Evolutionary conservation across 2,797 vertebrate species (phyloP), one percentile per base, ranked within the genome.

Genomic region (Brachymystax lenok): DNA sequence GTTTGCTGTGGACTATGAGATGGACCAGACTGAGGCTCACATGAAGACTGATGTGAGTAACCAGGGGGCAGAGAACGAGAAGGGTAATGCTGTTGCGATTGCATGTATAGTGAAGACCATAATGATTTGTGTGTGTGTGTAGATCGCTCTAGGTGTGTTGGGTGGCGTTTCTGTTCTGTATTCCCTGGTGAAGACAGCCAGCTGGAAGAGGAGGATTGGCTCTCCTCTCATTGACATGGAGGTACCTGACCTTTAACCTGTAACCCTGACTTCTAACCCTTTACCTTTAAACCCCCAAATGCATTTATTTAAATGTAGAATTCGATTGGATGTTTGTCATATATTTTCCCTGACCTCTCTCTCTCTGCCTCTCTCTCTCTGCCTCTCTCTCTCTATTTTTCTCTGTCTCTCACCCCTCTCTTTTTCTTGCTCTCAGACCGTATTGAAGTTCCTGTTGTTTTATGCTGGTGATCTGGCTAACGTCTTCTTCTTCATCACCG

Each of bases 401-500:
- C 40, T 46, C 40, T 3, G 8, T 46, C 40, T 46, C 40, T 8
- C 40, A 46, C 10, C 40, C 8, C 40, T 46, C 24, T 24, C 40
- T 10, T 46, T 46, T 46, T 12, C 40, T 46, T 5, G 24, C 56
- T 54, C 40, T 67, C 27, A 99, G 98, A 97, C 96, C 0, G 87
- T 98, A 88, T 78, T 95, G 83, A 97, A 95, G 91, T 99, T 99
- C 90, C 88, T 99, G 77, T 75, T 98, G 63, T 97, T 98, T 87
- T 99, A 97, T 74, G 95, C 97, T 77, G 98, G 97, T 79, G 96
- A 98, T 85, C 92, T 99, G 84, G 96, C 96, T 88, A 98, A 98
- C 71, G 96, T 98, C 85, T 99, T 99, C 92, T 97, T 99, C 69
- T 80, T 93, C 35, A 91, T 98, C 92, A 97, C 97, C 2, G 89